These are phyloP conservation scores for Molossus molossus DNA, from an alignment of 2,797 vertebrate genomes.

Conservation along the genomic window DNA sequence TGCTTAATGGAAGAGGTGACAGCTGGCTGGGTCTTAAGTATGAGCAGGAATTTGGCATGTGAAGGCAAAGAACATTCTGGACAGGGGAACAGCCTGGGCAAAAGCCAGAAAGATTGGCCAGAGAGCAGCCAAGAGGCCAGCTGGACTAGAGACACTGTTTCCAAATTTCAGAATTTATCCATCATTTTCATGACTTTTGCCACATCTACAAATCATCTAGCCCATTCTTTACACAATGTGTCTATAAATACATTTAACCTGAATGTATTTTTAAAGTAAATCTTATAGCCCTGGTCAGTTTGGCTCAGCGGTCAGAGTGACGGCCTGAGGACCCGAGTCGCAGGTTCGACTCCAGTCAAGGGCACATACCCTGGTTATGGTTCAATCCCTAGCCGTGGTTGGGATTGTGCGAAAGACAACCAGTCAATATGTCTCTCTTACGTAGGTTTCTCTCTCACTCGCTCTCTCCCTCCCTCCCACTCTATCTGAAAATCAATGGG, in stretches of 20 bases:
- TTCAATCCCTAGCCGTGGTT: no score
- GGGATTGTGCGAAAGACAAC: no score
- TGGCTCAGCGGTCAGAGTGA: no score
- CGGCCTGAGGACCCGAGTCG: no score
- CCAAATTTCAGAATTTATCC: slow-evolving; percentile 49
- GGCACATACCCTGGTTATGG: no score
- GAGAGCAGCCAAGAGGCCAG: neutral
- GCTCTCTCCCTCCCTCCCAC: no score
- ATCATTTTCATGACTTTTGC: slow-evolving; percentile 32
- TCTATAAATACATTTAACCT: slow-evolving; percentile 29
- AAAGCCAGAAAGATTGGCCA: slow-evolving; percentile 7
- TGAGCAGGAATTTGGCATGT: neutral
- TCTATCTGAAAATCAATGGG: no score
- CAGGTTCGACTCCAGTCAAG: no score
- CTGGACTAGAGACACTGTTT: slow-evolving; percentile 18
- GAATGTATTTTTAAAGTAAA: slow-evolving; percentile 60
- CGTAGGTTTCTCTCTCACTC: no score
- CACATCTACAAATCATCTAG: neutral
- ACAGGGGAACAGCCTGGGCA: neutral
- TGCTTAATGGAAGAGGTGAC: slow-evolving; percentile 20
- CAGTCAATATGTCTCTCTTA: no score
- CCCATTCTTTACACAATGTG: neutral
- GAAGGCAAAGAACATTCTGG: slow-evolving; percentile 54
- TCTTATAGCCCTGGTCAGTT: neutral
- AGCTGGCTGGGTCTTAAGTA: slow-evolving; percentile 34